Evolutionary conservation across 1,140 invertebrate species (phyloP), one percentile per base, ranked within the genome.

Genomic region (Pemphigus obesinymphae): DNA sequence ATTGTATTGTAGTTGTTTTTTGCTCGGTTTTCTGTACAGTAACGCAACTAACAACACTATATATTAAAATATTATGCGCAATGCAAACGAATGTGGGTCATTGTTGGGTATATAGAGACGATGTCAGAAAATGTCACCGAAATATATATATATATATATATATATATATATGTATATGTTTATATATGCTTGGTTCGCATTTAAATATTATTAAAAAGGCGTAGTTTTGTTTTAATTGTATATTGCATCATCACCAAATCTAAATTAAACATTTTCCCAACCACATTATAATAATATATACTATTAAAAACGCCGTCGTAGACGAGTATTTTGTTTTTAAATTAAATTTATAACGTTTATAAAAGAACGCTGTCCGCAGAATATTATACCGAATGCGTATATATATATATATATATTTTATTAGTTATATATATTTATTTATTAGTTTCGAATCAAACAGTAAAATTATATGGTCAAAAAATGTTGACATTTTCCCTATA

Each of bases 151-250:
- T n/a, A n/a, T n/a, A n/a, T n/a, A n/a, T n/a, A n/a, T n/a, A n/a
- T n/a, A n/a, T n/a, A n/a, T n/a, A n/a, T n/a, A n/a, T n/a, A n/a
- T n/a, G n/a, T n/a, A n/a, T n/a, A n/a, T n/a, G n/a, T n/a, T n/a
- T n/a, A n/a, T n/a, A n/a, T n/a, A n/a, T n/a, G 34, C 63, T 1
- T 11, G 37, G 31, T 37, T 40, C 23, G 31, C 34, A 34, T 68
- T 68, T 68, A 34, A 68, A 68, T 68, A 68, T 68, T n/a, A 23
- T 66, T 37, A 37, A 68, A 68, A 40, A 68, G 31, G n/a, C 34
- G 20, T 66, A n/a, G 15, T 17, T n/a, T 17, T 37, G 8, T 37
- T 3, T 48, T 48, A 48, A n/a, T n/a, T n/a, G n/a, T n/a, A n/a
- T n/a, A n/a, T n/a, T n/a, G n/a, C n/a, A n/a, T n/a, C n/a, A n/a